Percentiles rank a stretch among this genome's conserved stretches.
These are phyloP conservation scores for Columbina picui DNA, from an alignment of 2,113 vertebrate species.

Conservation along the genomic window DNA sequence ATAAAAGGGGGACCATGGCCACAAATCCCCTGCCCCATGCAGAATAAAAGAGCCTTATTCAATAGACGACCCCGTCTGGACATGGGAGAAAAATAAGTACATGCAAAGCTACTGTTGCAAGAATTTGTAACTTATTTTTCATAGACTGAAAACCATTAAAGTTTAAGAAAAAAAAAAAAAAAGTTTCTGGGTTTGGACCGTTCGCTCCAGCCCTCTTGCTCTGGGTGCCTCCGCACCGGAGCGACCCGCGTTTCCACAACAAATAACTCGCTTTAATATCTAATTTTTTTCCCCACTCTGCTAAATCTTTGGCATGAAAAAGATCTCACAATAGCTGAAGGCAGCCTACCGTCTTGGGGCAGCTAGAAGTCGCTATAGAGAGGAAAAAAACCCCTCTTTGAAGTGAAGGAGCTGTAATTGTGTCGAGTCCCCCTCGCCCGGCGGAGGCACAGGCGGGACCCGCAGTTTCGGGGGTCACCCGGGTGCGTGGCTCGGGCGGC, in stretches of 20 bases:
- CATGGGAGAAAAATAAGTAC: conserved; percentile 83
- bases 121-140: conserved; percentile 81
- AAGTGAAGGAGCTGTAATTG: conserved; percentile 39
- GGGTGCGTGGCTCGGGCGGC: neutral
- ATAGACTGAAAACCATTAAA: conserved; percentile 68
- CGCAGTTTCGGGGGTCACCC: neutral
- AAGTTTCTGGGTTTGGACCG: conserved; percentile 6
- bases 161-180: neutral
- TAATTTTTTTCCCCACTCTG: neutral
- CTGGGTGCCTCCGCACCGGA: neutral
- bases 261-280: conserved; percentile 26
- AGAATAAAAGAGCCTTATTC: conserved; percentile 95
- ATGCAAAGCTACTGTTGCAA: conserved; percentile 92
- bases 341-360: conserved; percentile 21
- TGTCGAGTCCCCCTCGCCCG: neutral
- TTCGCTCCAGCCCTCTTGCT: neutral
- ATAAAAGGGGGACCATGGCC: conserved; percentile 91
- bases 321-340: conserved; percentile 38
- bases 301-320: conserved; percentile 52
- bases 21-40: conserved; percentile 93
- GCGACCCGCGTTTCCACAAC: neutral
- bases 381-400: neutral
- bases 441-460: neutral
- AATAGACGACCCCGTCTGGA: conserved; percentile 89
- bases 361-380: conserved; percentile 63